Base-by-base conservation (phyloP, 2,888 invertebrate genomes). In the Limenitis camilla region DNA sequence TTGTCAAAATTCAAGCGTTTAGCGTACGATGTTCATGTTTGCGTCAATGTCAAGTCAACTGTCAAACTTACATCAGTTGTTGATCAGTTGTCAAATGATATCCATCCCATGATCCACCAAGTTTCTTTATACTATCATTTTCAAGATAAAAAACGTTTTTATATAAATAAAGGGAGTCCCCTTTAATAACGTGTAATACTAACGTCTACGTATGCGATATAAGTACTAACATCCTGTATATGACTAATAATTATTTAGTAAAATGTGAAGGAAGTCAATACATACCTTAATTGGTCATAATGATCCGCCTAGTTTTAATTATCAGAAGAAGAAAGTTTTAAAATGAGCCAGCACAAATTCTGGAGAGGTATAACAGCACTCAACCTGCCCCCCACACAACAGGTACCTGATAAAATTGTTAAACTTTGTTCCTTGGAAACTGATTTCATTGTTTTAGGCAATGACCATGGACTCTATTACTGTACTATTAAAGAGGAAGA, bases 261-360 rank as follows among this genome's bases (percentile, higher is more conserved):
- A 36, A n/a, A 39, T 19, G 39, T 42, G 28, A 49, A 40, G 40
- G 9, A 28, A 33, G 49, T 30, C 43, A 49, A 10, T 52, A 43
- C 53, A 9, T 40, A 38, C 44, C 40, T 47, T 45, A 41, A 50
- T 42, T 49, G 49, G 49, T 51, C 42, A 56, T 46, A 52, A 63
- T 64, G 64, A 58, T 52, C 55, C 53, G 58, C 45, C 53, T 61
- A 56, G 60, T 57, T 53, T 50, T 30, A 47, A n/a, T 50, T 41
- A 60, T 59, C 56, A 60, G 70, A 69, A 72, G 69, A 65, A 66
- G 72, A 60, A 69, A 58, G 65, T 63, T 53, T 56, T 53, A 78
- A 82, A 75, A 87, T 87, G 87, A 86, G 75, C 84, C 82, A 78
- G 60, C 86, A 87, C 66, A 82, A 81, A 60, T 87, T 87, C 69